A percentile compares a stretch with the other conserved stretches of the same genome.
Evolutionary conservation across 1,140 invertebrate species (phyloP).

Genomic region (Saccostrea glomerata): DNA sequence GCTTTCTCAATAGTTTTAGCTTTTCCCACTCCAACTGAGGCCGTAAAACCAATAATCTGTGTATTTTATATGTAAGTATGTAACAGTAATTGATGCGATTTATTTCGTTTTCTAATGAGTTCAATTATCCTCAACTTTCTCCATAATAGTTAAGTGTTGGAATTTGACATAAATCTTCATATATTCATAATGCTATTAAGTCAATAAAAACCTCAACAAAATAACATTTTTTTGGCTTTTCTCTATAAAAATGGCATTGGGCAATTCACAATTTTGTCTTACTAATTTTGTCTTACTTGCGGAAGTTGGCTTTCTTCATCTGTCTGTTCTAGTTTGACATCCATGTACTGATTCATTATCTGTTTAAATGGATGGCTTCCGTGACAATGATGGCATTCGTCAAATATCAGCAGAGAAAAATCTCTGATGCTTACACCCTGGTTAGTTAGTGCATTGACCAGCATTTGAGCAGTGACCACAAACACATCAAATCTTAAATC

Average conservation of each 20-base stretch:
- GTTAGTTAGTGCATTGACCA: constrained; percentile 68
- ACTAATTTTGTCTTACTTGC: constrained; percentile 13
- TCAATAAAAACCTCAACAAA: background rate
- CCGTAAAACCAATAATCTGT: constrained; percentile 77
- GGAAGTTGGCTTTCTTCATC: constrained; percentile 2
- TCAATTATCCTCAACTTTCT: background rate
- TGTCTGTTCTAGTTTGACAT: constrained; percentile 58
- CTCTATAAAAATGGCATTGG: background rate
- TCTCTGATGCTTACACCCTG: constrained; percentile 58
- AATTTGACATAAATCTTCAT: background rate
- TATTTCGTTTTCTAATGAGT: background rate
- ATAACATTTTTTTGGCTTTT: background rate
- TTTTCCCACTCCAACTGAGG: constrained; percentile 78
- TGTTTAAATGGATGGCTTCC: constrained; percentile 73
- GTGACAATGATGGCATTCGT: constrained; percentile 78
- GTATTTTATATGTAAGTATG: background rate
- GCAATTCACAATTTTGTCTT: too few relatives aligned
- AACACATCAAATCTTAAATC: constrained; percentile 63
- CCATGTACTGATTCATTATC: constrained; percentile 73
- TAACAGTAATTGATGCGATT: background rate
- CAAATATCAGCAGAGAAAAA: constrained; percentile 73
- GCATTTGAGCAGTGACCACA: constrained; percentile 75
- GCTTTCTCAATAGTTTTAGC: constrained; percentile 65
- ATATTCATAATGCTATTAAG: background rate
- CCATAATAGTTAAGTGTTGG: background rate